Base-by-base conservation (phyloP, 2,113 vertebrate genomes). In the Serinus canaria region DNA sequence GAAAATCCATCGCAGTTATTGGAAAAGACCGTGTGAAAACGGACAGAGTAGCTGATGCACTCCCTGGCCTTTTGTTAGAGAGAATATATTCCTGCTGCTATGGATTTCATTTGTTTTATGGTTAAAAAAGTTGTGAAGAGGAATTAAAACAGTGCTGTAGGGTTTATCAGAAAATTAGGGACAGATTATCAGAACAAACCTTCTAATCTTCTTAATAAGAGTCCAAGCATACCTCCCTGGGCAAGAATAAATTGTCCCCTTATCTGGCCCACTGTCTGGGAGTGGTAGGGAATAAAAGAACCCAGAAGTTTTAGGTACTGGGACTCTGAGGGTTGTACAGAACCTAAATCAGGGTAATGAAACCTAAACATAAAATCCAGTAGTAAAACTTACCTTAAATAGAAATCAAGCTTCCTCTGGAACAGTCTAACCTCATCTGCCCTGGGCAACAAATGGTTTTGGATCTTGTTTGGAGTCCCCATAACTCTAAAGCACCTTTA, bases 1-100 rank as follows among this genome's bases (percentile, higher is more conserved):
- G 41, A 87, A 87, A 90, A 95, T 95, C 67, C 30, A 87, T 82
- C 77, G 21, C 11, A 46, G 83, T 76, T 94, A 82, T 77, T 85
- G 63, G 63, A 83, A 91, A 94, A 69, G 41, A 39, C 4, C 0
- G 1, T 37, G 28, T 59, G 22, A 69, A 80, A 81, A 73, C 23
- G 9, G 59, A 82, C 88, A 59, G 22, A 6, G 3, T 55, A 43
- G 62, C 20, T 88, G 44, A 41, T 85, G 15, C 15, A 66, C 23
- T 82, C 23, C 24, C 28, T 13, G 4, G 33, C 16, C 39, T 76
- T 69, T 69, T 72, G 25, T 62, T 7, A 7, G 50, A 74, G 30
- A 66, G 4, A 33, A n/a, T 19, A 39, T 70, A 49, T 95, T 76
- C 25, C 43, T 83, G 15, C 31, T 87, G 46, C 43, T 69, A 23